phyloP scores from a whole-genome alignment of 2,888 invertebrate genomes.

The Polyploca ridens region DNA sequence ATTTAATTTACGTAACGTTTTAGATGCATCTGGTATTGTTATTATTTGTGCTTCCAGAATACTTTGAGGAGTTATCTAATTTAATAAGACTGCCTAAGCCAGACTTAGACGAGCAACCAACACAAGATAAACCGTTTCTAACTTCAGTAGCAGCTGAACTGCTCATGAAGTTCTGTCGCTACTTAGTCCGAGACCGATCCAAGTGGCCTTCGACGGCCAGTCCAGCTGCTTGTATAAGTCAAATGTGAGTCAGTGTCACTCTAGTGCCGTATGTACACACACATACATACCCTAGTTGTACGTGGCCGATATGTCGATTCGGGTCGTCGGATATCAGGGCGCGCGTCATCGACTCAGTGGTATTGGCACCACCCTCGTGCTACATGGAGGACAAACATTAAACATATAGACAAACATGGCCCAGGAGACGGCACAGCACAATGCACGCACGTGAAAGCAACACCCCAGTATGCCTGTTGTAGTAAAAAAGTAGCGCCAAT shows the following conservation, averaged over 20 bases:
- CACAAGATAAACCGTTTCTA: not conserved
- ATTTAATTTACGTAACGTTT: not conserved
- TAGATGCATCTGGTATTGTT: not conserved
- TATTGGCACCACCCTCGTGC: conserved; percentile 96
- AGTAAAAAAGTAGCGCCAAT: conserved; percentile 83
- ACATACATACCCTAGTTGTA: conserved; percentile 97
- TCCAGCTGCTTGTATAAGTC: conserved; percentile 21
- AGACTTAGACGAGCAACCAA: conserved; percentile 14
- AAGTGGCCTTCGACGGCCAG: conserved; percentile 9
- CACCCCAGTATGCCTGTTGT: conserved; percentile 69
- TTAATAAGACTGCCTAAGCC: not conserved
- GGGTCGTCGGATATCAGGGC: conserved; percentile 97
- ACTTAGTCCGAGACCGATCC: conserved; percentile 9
- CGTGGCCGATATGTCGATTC: conserved; percentile 95
- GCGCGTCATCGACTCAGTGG: conserved; percentile 97
- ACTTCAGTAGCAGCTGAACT: conserved; percentile 9
- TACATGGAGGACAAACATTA: conserved; percentile 87
- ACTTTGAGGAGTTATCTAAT: not conserved
- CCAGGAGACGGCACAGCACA: conserved; percentile 70
- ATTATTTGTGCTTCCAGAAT: not conserved
- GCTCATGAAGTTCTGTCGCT: conserved; percentile 13
- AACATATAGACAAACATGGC: conserved; percentile 77
- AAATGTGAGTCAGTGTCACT: conserved; percentile 53
- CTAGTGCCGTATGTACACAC: conserved; percentile 75
- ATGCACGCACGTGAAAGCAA: conserved; percentile 46